Conservation (phyloP, 2,797 vertebrate species). For the Telmatherina bonti region DNA sequence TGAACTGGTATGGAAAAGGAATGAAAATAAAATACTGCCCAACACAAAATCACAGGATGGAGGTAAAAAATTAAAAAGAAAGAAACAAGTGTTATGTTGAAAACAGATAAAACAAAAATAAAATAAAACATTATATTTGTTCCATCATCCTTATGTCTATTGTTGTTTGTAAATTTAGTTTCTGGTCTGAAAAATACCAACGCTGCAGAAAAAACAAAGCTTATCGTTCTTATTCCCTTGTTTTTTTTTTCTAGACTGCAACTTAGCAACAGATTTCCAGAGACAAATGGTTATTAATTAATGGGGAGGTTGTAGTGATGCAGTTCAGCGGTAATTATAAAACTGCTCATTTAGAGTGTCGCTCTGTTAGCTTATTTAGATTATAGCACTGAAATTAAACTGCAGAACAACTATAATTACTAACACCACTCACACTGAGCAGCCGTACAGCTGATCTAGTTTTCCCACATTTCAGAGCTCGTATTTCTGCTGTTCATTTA, state of each 20-base stretch:
- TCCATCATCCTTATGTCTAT: no score
- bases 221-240: slow-evolving; percentile 28
- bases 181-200: background rate
- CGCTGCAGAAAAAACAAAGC: slow-evolving; percentile 20
- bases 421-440: slow-evolving; percentile 57
- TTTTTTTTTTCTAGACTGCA: slow-evolving; percentile 44
- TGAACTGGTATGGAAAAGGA: no score
- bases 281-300: slow-evolving; percentile 82
- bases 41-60: no score
- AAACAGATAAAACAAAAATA: no score
- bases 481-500: background rate
- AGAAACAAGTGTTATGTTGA: no score
- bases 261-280: slow-evolving; percentile 80
- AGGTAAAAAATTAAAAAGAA: no score
- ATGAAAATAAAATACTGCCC: no score
- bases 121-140: no score
- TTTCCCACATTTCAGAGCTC: slow-evolving; percentile 5
- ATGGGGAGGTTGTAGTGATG: slow-evolving; percentile 73
- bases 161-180: background rate
- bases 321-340: slow-evolving; percentile 83
- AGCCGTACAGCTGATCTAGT: slow-evolving; percentile 12
- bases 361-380: slow-evolving; percentile 70
- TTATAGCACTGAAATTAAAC: slow-evolving; percentile 77
- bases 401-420: slow-evolving; percentile 73
- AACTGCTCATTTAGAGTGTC: slow-evolving; percentile 79